Evolutionary conservation across 1,140 invertebrate species (phyloP), one percentile per base, ranked within the genome.

Genomic region (Helicoverpa armigera): DNA sequence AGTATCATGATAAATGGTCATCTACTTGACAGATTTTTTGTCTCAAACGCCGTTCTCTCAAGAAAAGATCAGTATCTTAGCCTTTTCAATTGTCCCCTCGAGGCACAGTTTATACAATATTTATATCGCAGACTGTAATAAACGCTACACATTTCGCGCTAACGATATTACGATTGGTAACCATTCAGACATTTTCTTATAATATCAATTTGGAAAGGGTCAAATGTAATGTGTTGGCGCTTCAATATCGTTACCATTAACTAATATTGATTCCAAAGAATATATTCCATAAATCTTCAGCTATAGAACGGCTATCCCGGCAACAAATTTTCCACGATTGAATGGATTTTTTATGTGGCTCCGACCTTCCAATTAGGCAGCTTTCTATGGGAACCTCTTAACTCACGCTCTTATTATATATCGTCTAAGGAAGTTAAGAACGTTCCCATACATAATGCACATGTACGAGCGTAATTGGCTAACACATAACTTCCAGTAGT

Each of bases 311-410:
- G 50, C 67, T 77, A 65, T 65, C 75, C 75, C 75, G 43, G 61
- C 61, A 56, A 65, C 48, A 51, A 50, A 83, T 63, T 72, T 84
- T 85, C 79, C 73, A 85, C 82, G 83, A 86, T 83, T 86, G 83
- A 82, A 86, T 85, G 82, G 83, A 61, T 82, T 86, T 86, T 79
- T 85, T 85, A 82, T 84, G 18, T 82, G 80, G 82, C 74, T 74
- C 82, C 82, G 80, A 85, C 83, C 79, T 75, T 86, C 85, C 85
- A 89, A 90, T 90, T 88, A 86, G 72, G 74, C 74, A 81, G 73
- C 75, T 69, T 43, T 77, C 50, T 54, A 85, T 80, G 83, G 58
- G 51, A 74, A 80, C 58, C 43, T 63, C 50, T 50, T 77, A 31
- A 53, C 60, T 73, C 67, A 29, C 58, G 79, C 80, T 82, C 79